These are phyloP conservation scores for Eutrigla gurnardus DNA, from an alignment of 2,797 vertebrate species.

Conservation along the genomic window DNA sequence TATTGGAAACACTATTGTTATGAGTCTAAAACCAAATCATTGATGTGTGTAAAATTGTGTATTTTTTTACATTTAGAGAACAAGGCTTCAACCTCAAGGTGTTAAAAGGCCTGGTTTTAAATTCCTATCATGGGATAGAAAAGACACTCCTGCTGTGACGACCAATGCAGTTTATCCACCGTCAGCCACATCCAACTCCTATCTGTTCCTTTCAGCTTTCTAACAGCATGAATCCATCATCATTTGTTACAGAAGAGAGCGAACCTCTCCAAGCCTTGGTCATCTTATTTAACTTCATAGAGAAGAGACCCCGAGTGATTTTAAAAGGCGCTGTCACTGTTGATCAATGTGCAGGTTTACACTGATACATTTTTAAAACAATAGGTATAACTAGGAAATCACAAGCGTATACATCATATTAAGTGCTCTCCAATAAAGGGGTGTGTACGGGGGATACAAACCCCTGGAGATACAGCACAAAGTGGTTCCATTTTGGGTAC, in stretches of 20 bases:
- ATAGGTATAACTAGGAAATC: constrained; percentile 18
- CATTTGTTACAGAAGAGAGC: constrained; percentile 56
- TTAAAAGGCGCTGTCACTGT: constrained; percentile 46
- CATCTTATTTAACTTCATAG: constrained; percentile 50
- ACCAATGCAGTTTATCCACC: constrained; percentile 21
- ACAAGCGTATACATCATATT: constrained; percentile 30
- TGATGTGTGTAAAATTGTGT: not conserved
- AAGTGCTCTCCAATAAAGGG: constrained; percentile 45
- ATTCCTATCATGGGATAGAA: constrained; percentile 41
- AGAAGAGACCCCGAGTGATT: constrained; percentile 32
- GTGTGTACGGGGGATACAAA: constrained; percentile 9
- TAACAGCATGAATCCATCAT: constrained; percentile 73
- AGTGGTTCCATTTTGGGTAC: constrained; percentile 25
- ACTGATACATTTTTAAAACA: constrained; percentile 34
- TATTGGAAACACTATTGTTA: not conserved
- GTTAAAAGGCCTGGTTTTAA: constrained; percentile 47
- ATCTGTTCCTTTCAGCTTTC: constrained; percentile 56
- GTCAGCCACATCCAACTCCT: constrained; percentile 40
- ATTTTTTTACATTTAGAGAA: constrained; percentile 42
- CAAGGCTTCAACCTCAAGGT: constrained; percentile 17
- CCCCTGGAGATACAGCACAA: constrained; percentile 18
- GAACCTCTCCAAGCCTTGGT: constrained; percentile 35
- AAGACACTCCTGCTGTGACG: constrained; percentile 32
- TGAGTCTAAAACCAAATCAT: not conserved
- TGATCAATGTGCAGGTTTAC: constrained; percentile 41